Conservation (phyloP, 2,797 vertebrate genomes). For the Dendrocincla tyrannina region DNA sequence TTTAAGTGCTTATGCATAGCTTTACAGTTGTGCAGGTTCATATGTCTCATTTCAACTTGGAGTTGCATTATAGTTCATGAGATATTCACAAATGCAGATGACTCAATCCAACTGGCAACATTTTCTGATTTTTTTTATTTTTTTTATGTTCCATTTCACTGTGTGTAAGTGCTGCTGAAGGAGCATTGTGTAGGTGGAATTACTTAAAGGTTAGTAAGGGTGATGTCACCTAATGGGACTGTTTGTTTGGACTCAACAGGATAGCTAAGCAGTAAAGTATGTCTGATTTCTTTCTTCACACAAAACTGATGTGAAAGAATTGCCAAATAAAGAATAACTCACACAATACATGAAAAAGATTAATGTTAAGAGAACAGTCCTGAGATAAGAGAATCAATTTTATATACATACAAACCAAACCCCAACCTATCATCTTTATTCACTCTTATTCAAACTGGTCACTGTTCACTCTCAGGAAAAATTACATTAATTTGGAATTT, state of each 20-base stretch:
- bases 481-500: neutral
- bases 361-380: neutral
- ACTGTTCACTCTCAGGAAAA: neutral
- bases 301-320: neutral
- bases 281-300: constrained; percentile 4
- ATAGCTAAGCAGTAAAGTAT: constrained; percentile 55
- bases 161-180: constrained; percentile 3
- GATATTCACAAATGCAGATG: neutral
- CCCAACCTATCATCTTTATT: neutral
- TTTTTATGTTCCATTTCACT: neutral
- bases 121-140: neutral
- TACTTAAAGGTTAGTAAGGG: constrained; percentile 55
- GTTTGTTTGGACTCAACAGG: constrained; percentile 37
- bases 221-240: constrained; percentile 57
- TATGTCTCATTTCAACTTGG: neutral
- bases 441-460: neutral
- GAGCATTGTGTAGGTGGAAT: constrained; percentile 58
- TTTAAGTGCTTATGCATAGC: neutral
- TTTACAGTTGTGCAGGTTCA: neutral
- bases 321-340: neutral
- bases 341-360: neutral
- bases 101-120: constrained; percentile 36
- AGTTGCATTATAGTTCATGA: neutral
- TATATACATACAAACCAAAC: neutral
- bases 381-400: neutral